phyloP scores from a whole-genome alignment of 92 coral and sea anemone genomes.

The Phymanthus crucifer region DNA sequence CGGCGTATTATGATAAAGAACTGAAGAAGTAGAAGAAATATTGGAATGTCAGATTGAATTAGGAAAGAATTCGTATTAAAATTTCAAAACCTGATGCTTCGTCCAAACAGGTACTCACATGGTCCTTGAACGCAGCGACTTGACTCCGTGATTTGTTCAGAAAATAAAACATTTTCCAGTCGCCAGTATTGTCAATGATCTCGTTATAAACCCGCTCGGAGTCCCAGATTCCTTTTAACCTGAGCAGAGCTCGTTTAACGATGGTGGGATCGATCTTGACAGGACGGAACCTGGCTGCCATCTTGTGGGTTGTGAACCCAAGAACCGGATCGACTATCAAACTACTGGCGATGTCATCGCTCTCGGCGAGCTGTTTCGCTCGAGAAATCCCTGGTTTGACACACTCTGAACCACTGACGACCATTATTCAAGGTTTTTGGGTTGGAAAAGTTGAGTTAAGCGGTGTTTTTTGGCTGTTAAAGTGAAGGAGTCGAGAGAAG shows the following conservation, averaged over 20 bases:
- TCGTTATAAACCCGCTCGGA: constrained; percentile 77
- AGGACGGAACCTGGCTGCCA: constrained; percentile 97
- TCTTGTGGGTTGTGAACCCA: constrained; percentile 90
- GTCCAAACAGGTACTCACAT: constrained; percentile 61
- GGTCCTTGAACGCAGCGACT: constrained; percentile 93
- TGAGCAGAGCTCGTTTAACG: constrained; percentile 64
- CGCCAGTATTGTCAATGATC: constrained; percentile 79
- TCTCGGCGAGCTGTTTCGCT: constrained; percentile 92
- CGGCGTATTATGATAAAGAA: no score
- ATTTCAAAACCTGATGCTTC: neutral
- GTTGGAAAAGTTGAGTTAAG: neutral
- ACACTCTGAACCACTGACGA: constrained; percentile 35
- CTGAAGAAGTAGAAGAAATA: neutral
- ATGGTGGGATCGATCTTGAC: constrained; percentile 71
- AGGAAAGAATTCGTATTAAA: neutral
- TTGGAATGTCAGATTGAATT: neutral
- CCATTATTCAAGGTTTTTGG: constrained; percentile 19
- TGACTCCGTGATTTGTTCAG: constrained; percentile 85
- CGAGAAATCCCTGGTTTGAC: constrained; percentile 80
- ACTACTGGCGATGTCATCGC: constrained; percentile 95
- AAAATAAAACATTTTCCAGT: constrained; percentile 87
- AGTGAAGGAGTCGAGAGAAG: neutral
- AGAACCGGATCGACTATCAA: constrained; percentile 77
- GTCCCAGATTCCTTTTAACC: constrained; percentile 65
- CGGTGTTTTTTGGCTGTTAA: constrained; percentile 7